Evolutionary conservation across 2,888 invertebrate species (phyloP).

Genomic region (Tortrix viridana): DNA sequence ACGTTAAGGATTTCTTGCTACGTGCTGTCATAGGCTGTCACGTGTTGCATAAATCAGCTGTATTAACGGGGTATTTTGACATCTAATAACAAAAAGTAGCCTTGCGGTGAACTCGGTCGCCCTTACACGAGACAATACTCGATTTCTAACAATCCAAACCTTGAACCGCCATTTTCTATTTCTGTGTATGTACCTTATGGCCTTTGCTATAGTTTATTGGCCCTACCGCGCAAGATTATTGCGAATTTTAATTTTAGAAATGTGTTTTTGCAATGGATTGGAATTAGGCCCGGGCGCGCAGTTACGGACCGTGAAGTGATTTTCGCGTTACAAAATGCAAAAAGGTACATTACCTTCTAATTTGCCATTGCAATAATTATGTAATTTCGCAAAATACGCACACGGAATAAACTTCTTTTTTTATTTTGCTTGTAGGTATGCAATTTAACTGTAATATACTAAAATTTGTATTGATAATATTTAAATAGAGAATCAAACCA

Average conservation of each 20-base stretch:
- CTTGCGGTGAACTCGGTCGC: constrained; percentile 66
- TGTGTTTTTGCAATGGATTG: constrained; percentile 18
- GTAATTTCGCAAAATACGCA: background rate
- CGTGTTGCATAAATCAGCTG: constrained; percentile 50
- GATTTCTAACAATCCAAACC: constrained; percentile 70
- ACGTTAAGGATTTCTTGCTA: constrained; percentile 30
- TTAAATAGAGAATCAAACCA: too few relatives aligned
- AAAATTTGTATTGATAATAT: too few relatives aligned
- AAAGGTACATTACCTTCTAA: background rate
- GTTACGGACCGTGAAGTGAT: constrained; percentile 28
- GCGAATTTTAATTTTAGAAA: constrained; percentile 36
- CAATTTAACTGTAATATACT: too few relatives aligned
- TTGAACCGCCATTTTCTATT: constrained; percentile 65
- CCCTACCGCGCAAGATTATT: constrained; percentile 43
- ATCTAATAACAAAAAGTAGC: constrained; percentile 66
- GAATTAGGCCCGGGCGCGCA: background rate
- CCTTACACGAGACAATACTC: constrained; percentile 62
- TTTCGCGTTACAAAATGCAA: constrained; percentile 1
- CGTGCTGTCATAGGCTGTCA: constrained; percentile 53
- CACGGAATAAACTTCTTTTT: background rate
- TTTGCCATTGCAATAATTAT: constrained; percentile 1
- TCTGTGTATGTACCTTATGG: constrained; percentile 44
- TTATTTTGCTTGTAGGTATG: too few relatives aligned
- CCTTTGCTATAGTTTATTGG: constrained; percentile 40
- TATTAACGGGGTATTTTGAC: constrained; percentile 58